These are phyloP conservation scores for Clanis bilineata DNA, from an alignment of 2,888 invertebrate genomes.

Conservation along the genomic window DNA sequence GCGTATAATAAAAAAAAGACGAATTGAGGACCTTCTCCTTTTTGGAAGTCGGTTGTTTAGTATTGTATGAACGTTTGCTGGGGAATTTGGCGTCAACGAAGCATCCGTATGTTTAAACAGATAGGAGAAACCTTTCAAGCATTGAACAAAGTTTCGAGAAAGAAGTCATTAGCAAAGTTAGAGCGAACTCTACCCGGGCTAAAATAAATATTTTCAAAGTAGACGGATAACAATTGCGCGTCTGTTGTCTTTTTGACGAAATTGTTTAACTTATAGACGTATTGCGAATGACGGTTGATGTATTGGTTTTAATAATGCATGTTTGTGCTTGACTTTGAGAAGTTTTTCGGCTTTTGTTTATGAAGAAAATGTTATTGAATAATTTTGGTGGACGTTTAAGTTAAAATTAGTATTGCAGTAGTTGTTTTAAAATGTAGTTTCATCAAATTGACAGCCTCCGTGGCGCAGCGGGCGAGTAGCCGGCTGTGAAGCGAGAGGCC, in stretches of 20 bases:
- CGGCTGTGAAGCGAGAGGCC: no score
- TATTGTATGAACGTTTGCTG: constrained; percentile 20
- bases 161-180: constrained; percentile 77
- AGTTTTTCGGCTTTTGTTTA: background rate
- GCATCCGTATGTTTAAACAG: constrained; percentile 61
- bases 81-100: constrained; percentile 57
- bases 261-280: constrained; percentile 47
- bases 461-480: no score
- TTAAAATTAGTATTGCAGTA: background rate
- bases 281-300: constrained; percentile 34
- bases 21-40: no score
- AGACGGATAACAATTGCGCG: constrained; percentile 62
- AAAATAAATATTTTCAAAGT: constrained; percentile 73
- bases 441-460: no score
- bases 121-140: constrained; percentile 65
- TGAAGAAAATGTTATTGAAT: background rate
- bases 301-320: constrained; percentile 23
- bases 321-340: background rate
- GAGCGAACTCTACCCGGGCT: constrained; percentile 55
- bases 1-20: no score
- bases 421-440: no score
- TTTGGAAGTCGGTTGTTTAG: no score
- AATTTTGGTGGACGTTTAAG: background rate
- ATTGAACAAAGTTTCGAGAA: constrained; percentile 64
- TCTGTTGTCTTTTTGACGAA: constrained; percentile 54